Percentiles rank a stretch among this genome's conserved stretches.
phyloP scores from a whole-genome alignment of 2,888 invertebrate species.

The Drosophila infuscata region DNA sequence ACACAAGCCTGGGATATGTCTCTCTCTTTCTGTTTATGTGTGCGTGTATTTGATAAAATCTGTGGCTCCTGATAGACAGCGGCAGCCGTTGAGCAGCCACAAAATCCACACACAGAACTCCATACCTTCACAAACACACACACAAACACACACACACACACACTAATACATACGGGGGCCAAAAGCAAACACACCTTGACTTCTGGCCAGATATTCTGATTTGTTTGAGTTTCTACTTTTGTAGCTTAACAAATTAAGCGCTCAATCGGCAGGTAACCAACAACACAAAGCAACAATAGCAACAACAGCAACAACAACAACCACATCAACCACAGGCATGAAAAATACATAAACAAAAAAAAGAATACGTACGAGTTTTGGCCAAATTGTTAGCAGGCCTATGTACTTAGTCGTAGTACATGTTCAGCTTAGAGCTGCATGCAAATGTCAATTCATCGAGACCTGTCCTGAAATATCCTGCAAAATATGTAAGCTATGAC shows the following conservation, averaged over 20 bases:
- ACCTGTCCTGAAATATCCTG: not conserved
- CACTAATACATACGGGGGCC: slow-evolving; percentile 14
- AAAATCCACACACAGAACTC: slow-evolving; percentile 59
- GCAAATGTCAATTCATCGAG: not conserved
- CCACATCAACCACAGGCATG: slow-evolving; percentile 20
- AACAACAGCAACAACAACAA: slow-evolving; percentile 25
- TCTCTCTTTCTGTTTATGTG: slow-evolving; percentile 26
- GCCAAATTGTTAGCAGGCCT: slow-evolving; percentile 41
- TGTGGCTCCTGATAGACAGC: slow-evolving; percentile 64
- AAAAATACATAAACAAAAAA: slow-evolving; percentile 1
- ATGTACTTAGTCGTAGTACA: not conserved
- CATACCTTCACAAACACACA: slow-evolving; percentile 28
- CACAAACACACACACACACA: slow-evolving; percentile 21
- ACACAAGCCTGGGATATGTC: slow-evolving; percentile 46
- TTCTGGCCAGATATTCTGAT: slow-evolving; percentile 79
- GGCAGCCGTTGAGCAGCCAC: slow-evolving; percentile 69
- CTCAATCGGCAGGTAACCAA: slow-evolving; percentile 73
- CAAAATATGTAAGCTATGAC: not conserved
- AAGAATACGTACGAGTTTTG: slow-evolving; percentile 11
- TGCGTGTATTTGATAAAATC: slow-evolving; percentile 66
- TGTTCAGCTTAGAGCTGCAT: slow-evolving; percentile 19
- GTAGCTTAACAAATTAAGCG: slow-evolving; percentile 83
- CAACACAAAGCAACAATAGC: slow-evolving; percentile 12
- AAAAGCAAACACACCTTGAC: slow-evolving; percentile 77
- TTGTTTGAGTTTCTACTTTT: slow-evolving; percentile 83